These are phyloP conservation scores for Chaitophorus viminalis DNA, from an alignment of 2,888 invertebrate species.

Conservation along the genomic window DNA sequence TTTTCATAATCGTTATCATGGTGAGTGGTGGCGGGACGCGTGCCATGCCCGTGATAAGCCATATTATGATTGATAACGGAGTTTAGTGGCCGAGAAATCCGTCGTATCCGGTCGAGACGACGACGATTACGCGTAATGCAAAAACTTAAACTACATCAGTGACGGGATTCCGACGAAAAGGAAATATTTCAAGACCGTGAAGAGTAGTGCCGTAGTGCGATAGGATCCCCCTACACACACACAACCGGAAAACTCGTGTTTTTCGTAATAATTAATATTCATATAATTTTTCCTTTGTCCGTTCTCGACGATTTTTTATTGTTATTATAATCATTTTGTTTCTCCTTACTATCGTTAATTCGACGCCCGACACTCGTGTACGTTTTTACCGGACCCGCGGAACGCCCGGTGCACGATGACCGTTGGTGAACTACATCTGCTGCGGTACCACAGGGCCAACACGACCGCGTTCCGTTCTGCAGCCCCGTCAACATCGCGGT, in stretches of 20 bases:
- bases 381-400: neutral
- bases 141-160: neutral
- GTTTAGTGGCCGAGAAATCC: neutral
- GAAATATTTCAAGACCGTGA: too few relatives aligned
- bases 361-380: neutral
- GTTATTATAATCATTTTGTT: neutral
- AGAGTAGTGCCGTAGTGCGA: too few relatives aligned
- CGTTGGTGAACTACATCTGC: neutral
- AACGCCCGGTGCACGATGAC: neutral
- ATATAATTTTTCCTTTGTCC: too few relatives aligned
- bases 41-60: neutral
- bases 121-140: too few relatives aligned
- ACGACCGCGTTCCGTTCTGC: neutral
- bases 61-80: slow-evolving; percentile 25
- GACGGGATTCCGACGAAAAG: neutral
- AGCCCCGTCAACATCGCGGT: neutral
- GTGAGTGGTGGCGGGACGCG: neutral
- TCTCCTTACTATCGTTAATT: too few relatives aligned
- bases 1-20: neutral
- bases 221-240: too few relatives aligned
- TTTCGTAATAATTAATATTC: too few relatives aligned
- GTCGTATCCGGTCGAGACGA: neutral
- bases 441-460: neutral
- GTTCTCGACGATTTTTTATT: neutral
- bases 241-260: too few relatives aligned